Evolutionary conservation across 2,113 vertebrate species (phyloP), one percentile per base, ranked within the genome.

Genomic region (Xenus cinereus): DNA sequence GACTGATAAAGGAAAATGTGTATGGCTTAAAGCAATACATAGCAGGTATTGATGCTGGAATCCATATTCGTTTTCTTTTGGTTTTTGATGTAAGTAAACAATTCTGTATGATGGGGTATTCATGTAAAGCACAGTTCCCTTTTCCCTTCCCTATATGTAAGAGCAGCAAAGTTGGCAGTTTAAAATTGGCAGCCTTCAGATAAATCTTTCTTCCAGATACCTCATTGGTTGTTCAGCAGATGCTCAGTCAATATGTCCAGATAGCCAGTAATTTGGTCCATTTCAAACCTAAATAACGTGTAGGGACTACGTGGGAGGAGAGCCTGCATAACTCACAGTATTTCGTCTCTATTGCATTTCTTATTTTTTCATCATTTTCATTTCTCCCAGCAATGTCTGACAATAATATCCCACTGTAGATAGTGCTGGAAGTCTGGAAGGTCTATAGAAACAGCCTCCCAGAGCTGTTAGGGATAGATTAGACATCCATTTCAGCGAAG

Each of bases 401-500:
- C 82, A 75, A 30, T 39, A 72, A 59, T 59, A 68, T 76, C 35
- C 33, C 35, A 21, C 30, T 45, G 57, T 10, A 81, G 77, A 30
- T 48, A 87, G 48, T 76, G 45, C 57, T 85, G 39, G 16, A 64
- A 87, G 53, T 79, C 35, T 83, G 53, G 48, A 85, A 83, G 9
- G 28, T 69, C 82, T 83, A 4, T n/a, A 57, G 53, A 63, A 85
- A 66, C 73, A 59, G 76, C 41, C 15, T 91, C 6, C 32, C 54
- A 83, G 71, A 72, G 30, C 53, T 81, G 41, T 39, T 77, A 30
- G 51, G 63, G 81, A 30, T 28, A 69, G 50, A 54, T 91, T 12
- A 83, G 78, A 83, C 84, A 77, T 33, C 86, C 54, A 77, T 84
- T 92, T 96, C 90, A 84, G 90, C 90, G 94, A 87, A 92, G 37